A percentile compares a stretch with the other conserved stretches of the same genome.
These are phyloP conservation scores for Clunio marinus DNA, from an alignment of 2,888 invertebrate species.

Conservation along the genomic window DNA sequence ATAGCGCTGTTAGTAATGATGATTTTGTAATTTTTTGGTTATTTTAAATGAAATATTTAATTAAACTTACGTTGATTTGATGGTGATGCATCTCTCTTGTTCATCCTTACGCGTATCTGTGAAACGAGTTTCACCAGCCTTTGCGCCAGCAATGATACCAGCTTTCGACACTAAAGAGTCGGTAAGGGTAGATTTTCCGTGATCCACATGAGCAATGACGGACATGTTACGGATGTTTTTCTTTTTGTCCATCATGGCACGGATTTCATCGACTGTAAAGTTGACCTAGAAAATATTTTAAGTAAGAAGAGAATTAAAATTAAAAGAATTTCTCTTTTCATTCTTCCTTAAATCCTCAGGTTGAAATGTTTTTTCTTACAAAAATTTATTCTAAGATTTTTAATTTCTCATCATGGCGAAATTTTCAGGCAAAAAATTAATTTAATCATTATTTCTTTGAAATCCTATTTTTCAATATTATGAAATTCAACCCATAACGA, in stretches of 20 bases:
- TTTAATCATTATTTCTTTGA: no score
- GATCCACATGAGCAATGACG: conserved; percentile 99
- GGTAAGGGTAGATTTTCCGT: conserved; percentile 98
- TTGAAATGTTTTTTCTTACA: neutral
- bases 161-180: conserved; percentile 99
- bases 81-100: conserved; percentile 99
- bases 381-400: neutral
- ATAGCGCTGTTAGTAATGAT: conserved; percentile 71
- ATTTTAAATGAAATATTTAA: neutral
- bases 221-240: conserved; percentile 99
- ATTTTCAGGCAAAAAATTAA: neutral
- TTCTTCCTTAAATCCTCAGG: neutral
- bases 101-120: conserved; percentile 99
- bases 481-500: no score
- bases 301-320: neutral
- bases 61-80: conserved; percentile 93
- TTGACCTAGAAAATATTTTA: no score
- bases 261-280: conserved; percentile 99
- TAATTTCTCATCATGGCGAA: neutral
- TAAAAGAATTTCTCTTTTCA: neutral
- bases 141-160: conserved; percentile 98
- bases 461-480: no score
- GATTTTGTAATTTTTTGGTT: conserved; percentile 5
- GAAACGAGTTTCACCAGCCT: conserved; percentile 98
- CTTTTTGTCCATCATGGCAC: conserved; percentile 99